These are phyloP conservation scores for Catostomus latipinnis DNA, from an alignment of 2,797 vertebrate genomes.

Conservation along the genomic window DNA sequence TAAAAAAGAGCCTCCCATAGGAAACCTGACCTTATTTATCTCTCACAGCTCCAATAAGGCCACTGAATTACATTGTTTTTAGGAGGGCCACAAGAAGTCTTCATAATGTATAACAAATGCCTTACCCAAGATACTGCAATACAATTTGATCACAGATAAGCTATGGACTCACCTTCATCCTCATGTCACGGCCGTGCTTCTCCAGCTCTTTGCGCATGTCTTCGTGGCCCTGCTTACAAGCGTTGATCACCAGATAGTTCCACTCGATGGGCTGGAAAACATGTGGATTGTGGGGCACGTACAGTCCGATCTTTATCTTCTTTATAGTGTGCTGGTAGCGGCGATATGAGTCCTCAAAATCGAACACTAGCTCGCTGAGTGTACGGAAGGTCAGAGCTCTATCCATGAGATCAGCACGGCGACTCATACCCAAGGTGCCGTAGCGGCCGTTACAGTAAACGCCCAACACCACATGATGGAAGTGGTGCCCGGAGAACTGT, in stretches of 20 bases:
- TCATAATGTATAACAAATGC: too few species aligned
- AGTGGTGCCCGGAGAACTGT: constrained; percentile 95
- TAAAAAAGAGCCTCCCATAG: too few species aligned
- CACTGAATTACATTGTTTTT: too few species aligned
- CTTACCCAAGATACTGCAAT: too few species aligned
- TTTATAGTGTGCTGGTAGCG: constrained; percentile 94
- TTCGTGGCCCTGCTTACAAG: constrained; percentile 83
- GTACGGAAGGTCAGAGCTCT: constrained; percentile 91
- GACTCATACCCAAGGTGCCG: constrained; percentile 94
- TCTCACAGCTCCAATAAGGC: too few species aligned
- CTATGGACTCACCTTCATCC: constrained; percentile 87
- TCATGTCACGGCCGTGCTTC: constrained; percentile 95
- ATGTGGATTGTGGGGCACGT: constrained; percentile 92
- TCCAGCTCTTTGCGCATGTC: constrained; percentile 95
- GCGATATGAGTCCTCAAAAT: constrained; percentile 94
- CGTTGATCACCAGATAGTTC: constrained; percentile 92
- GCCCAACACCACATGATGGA: constrained; percentile 95
- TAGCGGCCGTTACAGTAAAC: constrained; percentile 93
- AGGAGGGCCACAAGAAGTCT: too few species aligned
- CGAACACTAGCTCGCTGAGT: constrained; percentile 93
- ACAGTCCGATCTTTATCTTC: constrained; percentile 95
- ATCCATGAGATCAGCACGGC: constrained; percentile 94
- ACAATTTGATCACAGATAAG: background rate
- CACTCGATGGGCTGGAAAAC: constrained; percentile 96
- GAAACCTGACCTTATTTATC: too few species aligned